Evolutionary conservation across 2,113 vertebrate genomes (phyloP), one percentile per base, ranked within the genome.

Genomic region (Rostratula benghalensis): DNA sequence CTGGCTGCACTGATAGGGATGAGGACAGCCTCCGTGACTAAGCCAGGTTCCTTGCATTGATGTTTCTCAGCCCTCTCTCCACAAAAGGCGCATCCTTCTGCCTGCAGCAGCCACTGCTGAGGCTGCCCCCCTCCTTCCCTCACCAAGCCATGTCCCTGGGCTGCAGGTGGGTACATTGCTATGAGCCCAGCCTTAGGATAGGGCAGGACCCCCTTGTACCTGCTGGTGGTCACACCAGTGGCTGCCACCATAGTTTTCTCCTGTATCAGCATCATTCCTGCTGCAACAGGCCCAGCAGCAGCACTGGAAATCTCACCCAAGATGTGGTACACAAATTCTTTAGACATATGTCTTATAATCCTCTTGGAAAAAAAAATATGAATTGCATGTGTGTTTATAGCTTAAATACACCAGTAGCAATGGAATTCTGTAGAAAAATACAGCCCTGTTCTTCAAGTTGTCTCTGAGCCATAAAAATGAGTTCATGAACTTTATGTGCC

Each of bases 1-100:
- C 14, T 4, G 0, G 20, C 53, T 39, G 41, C 46, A 43, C 23
- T 43, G 51, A 6, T 18, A 67, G 45, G 35, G 17, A 9, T 0
- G 0, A 63, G 56, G 37, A 60, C 13, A 48, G 48, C 24, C 8
- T 68, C 11, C 6, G 9, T 5, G 5, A 82, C 60, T 64, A 68
- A 69, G 50, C 18, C 3, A 2, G 18, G 45, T 19, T 90, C 45
- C 61, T 88, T 46, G 30, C 11, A 75, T 51, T 0, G 1, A 35
- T 4, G 11, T 19, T 51, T 20, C 15, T 59, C 57, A 76, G 19
- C 22, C 5, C 4, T 23, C 13, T 53, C 43, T 53, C 68, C 16
- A 31, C n/a, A 84, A 83, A 87, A 78, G 7, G 11, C 12, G 76
- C 10, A 9, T 76, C n/a, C n/a, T 22, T 83, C 86, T 77, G 43